phyloP scores from a whole-genome alignment of 2,113 vertebrate species.

The Campylomormyrus tamandua region DNA sequence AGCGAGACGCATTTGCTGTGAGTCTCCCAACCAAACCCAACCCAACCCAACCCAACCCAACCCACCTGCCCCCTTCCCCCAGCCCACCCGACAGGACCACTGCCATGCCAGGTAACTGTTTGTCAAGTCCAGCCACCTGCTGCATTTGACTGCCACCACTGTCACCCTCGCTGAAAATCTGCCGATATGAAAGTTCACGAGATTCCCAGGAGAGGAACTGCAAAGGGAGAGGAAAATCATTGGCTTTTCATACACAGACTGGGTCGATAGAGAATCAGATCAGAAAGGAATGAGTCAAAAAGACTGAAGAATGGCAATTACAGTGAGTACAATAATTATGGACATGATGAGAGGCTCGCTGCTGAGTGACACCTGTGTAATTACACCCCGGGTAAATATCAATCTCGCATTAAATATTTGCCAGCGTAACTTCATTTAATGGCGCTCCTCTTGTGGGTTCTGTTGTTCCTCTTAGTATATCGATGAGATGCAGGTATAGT shows the following conservation, averaged over 20 bases:
- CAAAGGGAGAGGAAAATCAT: constrained; percentile 31
- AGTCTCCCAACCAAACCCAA: neutral
- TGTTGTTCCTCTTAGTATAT: neutral
- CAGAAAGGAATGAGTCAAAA: constrained; percentile 30
- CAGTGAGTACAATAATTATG: constrained; percentile 42
- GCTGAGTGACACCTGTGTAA: constrained; percentile 19
- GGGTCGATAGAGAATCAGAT: constrained; percentile 23
- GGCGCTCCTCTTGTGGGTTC: neutral
- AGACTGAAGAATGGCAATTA: constrained; percentile 25
- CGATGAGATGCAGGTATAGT: neutral
- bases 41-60: neutral
- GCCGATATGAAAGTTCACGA: constrained; percentile 12
- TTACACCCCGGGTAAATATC: constrained; percentile 26
- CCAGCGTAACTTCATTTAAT: constrained; percentile 21
- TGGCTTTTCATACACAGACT: constrained; percentile 30
- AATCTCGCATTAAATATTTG: constrained; percentile 37
- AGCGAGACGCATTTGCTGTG: neutral
- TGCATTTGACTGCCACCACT: constrained; percentile 33
- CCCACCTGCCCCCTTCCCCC: neutral
- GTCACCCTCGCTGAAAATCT: constrained; percentile 19
- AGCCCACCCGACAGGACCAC: constrained; percentile 2
- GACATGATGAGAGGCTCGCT: constrained; percentile 34
- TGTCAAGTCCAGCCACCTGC: constrained; percentile 35
- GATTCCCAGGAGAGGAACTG: constrained; percentile 28
- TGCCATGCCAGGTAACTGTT: constrained; percentile 32